These are phyloP conservation scores for Ypsolopha scabrella DNA, from an alignment of 2,888 invertebrate species.

Conservation along the genomic window DNA sequence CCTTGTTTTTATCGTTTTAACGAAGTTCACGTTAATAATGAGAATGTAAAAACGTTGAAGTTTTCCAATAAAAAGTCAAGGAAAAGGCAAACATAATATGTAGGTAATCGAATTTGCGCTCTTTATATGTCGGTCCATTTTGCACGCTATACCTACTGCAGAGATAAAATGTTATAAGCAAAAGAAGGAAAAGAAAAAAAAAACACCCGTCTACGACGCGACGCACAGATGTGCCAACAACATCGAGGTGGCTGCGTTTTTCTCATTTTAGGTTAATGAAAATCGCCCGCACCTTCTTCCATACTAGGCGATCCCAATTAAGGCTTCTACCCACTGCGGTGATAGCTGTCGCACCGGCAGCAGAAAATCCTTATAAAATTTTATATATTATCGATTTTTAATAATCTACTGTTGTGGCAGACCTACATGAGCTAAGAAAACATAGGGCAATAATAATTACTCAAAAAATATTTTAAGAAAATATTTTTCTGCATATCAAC, in stretches of 20 bases:
- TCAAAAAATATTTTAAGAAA: too few relatives aligned
- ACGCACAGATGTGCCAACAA: slow-evolving; percentile 25
- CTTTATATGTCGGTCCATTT: too few relatives aligned
- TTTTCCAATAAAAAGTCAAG: too few relatives aligned
- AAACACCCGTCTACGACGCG: slow-evolving; percentile 16
- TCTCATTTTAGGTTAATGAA: slow-evolving; percentile 62
- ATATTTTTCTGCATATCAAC: too few relatives aligned
- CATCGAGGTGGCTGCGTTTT: slow-evolving; percentile 32
- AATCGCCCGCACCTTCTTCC: slow-evolving; percentile 33
- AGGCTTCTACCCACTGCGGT: neutral
- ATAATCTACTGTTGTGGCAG: too few relatives aligned
- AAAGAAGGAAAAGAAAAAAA: too few relatives aligned
- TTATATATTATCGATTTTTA: neutral
- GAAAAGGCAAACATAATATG: too few relatives aligned
- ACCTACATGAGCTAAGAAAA: too few relatives aligned
- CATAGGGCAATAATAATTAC: too few relatives aligned
- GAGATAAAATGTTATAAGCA: too few relatives aligned
- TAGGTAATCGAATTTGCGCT: too few relatives aligned
- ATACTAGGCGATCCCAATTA: slow-evolving; percentile 22
- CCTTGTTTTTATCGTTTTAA: neutral
- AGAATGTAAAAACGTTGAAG: neutral
- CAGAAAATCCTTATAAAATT: neutral
- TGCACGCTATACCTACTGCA: too few relatives aligned
- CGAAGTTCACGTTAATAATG: neutral
- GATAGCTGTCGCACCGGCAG: neutral